Conservation (phyloP, 2,113 vertebrate species). For the Taxidea taxus region DNA sequence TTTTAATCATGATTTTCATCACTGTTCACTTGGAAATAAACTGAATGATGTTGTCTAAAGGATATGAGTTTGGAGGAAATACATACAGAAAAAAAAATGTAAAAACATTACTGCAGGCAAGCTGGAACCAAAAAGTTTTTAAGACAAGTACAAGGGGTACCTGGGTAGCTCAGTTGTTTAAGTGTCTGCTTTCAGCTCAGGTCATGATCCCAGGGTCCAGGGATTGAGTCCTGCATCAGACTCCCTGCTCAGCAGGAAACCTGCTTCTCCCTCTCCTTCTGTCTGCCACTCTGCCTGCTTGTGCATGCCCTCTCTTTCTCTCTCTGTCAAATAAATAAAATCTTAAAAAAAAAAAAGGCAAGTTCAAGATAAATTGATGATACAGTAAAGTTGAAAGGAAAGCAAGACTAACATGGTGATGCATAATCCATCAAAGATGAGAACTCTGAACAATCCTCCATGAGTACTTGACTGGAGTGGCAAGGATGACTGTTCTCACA, state of each 20-base stretch:
- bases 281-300: too few species aligned
- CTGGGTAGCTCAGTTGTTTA: neutral
- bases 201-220: neutral
- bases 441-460: neutral
- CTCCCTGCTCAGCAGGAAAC: neutral
- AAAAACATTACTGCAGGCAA: neutral
- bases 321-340: neutral
- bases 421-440: neutral
- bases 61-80: neutral
- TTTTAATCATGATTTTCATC: conserved; percentile 24
- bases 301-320: too few species aligned
- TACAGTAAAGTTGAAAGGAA: neutral
- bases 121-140: neutral
- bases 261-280: too few species aligned
- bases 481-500: neutral
- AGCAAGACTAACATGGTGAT: neutral
- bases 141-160: neutral
- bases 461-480: neutral
- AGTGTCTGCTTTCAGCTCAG: neutral
- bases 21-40: neutral
- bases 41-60: neutral
- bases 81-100: neutral
- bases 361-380: neutral
- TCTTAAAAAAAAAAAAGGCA: neutral
- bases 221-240: neutral